Base-by-base conservation (phyloP, 2,797 vertebrate species). In the Pristis pectinata region DNA sequence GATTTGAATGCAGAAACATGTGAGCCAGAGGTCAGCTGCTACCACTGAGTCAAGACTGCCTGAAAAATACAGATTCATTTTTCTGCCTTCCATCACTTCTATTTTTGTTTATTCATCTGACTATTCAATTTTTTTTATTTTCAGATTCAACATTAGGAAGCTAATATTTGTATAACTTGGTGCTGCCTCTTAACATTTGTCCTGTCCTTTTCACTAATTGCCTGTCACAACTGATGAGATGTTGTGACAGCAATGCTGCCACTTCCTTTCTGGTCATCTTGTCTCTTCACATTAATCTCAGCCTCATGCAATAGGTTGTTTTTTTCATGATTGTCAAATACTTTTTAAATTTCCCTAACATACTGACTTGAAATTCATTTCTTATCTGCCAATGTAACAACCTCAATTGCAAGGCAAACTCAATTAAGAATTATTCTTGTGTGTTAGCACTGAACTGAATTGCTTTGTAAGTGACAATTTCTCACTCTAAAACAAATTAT, bases 181-280 rank as follows among this genome's bases (percentile, higher is more conserved):
- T 95, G 95, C 95, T 96, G 96, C 95, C 95, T 96, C 95, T 95
- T 96, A 96, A 96, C 95, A 96, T 96, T 96, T 96, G 97, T 96
- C 96, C 95, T 94, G 44, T 95, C 95, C 96, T 96, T 95, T 95
- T 96, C 95, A 61, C 96, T 97, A 97, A 97, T 97, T 97, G 96
- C 96, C 96, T 97, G 97, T 97, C 97, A 96, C 96, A 96, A 96
- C 94, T 94, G 95, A 95, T 96, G 96, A 97, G 96, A 95, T 96
- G 72, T 87, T 96, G 95, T 96, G 96, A 95, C 96, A 95, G 95
- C 96, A 95, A 27, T 95, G 94, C 96, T 97, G 97, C 97, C 97
- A 96, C 96, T 96, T 97, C 96, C 95, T 96, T 96, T 97, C 97
- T 97, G 97, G 96, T 97, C 96, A 97, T 95, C 95, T 96, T 97